A percentile compares a stretch with the other conserved stretches of the same genome.
phyloP scores from a whole-genome alignment of 2,113 vertebrate species.

The Macrotus californicus region DNA sequence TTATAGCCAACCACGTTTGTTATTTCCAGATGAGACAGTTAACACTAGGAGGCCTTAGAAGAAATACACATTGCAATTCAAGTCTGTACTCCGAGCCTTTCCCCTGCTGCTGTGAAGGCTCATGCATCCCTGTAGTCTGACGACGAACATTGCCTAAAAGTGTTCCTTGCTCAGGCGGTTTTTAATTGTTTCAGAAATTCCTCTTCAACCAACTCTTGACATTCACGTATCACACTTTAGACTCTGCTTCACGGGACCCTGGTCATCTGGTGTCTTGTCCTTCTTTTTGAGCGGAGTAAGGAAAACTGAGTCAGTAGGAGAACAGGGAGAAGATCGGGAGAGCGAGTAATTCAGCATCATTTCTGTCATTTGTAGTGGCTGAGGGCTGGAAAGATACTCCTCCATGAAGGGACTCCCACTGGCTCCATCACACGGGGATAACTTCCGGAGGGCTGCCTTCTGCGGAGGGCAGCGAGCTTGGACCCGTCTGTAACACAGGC shows the following conservation, averaged over 20 bases:
- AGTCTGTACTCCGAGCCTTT: slow-evolving; percentile 33
- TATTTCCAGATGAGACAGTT: slow-evolving; percentile 58
- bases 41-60: slow-evolving; percentile 62
- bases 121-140: neutral
- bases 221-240: slow-evolving; percentile 12
- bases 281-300: slow-evolving; percentile 29
- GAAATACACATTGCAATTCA: slow-evolving; percentile 56
- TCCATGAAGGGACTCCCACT: neutral
- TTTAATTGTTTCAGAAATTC: slow-evolving; percentile 68
- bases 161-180: slow-evolving; percentile 2
- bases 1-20: slow-evolving; percentile 32
- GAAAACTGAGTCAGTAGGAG: slow-evolving; percentile 8
- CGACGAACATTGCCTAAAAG: neutral
- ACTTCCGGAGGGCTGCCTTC: slow-evolving; percentile 79
- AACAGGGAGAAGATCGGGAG: neutral
- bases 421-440: slow-evolving; percentile 84
- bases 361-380: slow-evolving; percentile 62
- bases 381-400: slow-evolving; percentile 50
- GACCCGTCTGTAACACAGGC: slow-evolving; percentile 78
- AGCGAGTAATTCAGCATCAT: slow-evolving; percentile 47
- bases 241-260: slow-evolving; percentile 16
- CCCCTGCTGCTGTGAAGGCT: slow-evolving; percentile 21
- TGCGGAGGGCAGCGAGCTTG: slow-evolving; percentile 77
- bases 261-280: neutral
- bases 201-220: slow-evolving; percentile 56